Evolutionary conservation across 2,113 vertebrate species (phyloP).

Genomic region (Phoxinus phoxinus): DNA sequence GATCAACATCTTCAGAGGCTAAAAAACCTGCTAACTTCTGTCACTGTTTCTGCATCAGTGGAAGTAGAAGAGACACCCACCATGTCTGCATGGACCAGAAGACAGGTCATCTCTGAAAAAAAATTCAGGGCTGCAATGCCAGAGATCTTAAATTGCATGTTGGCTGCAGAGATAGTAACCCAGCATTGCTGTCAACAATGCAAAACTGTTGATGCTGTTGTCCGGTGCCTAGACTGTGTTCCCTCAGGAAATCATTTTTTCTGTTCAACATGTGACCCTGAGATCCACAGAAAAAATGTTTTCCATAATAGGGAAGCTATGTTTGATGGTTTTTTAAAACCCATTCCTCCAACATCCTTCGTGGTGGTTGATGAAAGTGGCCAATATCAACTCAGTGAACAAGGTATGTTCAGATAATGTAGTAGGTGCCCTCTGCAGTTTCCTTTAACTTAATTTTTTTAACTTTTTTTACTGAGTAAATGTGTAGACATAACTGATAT

Average conservation of each 20-base stretch:
- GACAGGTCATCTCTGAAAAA: background rate
- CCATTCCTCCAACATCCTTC: background rate
- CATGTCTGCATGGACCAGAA: background rate
- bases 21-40: background rate
- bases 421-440: background rate
- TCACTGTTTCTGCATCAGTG: background rate
- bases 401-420: background rate
- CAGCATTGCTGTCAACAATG: constrained; percentile 5
- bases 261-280: background rate
- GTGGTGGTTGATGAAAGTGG: constrained; percentile 5
- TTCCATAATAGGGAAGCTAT: background rate
- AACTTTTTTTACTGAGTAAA: no score
- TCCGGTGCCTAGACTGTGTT: constrained; percentile 1
- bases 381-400: background rate
- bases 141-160: background rate
- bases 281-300: background rate
- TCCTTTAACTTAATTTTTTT: no score
- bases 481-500: background rate
- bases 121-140: background rate
- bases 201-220: background rate
- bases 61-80: background rate
- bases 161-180: background rate
- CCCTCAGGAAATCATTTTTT: background rate
- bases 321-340: background rate
- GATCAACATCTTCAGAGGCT: background rate